Evolutionary conservation across 2,888 invertebrate genomes (phyloP).

Genomic region (Pegoplata infirma): DNA sequence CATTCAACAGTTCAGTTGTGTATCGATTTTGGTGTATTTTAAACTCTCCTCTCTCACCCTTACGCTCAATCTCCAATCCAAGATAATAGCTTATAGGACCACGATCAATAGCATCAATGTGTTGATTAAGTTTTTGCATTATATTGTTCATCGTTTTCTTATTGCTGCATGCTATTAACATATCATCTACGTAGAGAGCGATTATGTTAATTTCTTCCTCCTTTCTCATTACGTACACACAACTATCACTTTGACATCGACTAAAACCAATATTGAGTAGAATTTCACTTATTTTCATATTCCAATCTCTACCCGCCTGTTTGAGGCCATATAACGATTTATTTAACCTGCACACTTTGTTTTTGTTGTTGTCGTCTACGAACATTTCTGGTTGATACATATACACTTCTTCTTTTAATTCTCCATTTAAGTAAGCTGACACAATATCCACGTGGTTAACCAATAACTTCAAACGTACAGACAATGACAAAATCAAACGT

Average conservation of each 20-base stretch:
- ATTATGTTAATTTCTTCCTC: constrained; percentile 12
- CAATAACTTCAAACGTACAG: constrained; percentile 30
- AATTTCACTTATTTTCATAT: constrained; percentile 34
- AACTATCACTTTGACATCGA: constrained; percentile 41
- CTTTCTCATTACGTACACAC: constrained; percentile 31
- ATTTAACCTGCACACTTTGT: constrained; percentile 23
- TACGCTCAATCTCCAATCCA: constrained; percentile 31
- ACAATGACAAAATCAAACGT: constrained; percentile 56
- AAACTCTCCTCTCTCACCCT: constrained; percentile 13
- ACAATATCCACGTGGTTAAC: constrained; percentile 58
- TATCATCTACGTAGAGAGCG: too few relatives aligned
- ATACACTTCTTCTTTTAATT: constrained; percentile 54
- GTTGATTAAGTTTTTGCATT: neutral
- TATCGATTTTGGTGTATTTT: constrained; percentile 31
- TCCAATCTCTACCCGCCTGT: constrained; percentile 42
- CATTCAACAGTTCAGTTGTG: constrained; percentile 9
- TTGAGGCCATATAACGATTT: constrained; percentile 44
- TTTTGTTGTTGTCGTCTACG: constrained; percentile 11
- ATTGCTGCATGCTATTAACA: too few relatives aligned
- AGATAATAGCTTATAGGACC: constrained; percentile 23
- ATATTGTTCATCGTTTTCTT: too few relatives aligned
- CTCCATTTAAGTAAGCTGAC: constrained; percentile 58
- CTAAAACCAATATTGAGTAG: constrained; percentile 21
- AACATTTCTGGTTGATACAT: constrained; percentile 58
- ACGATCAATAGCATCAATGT: constrained; percentile 22